Conservation (phyloP, 2,113 vertebrate genomes). For the Callocephalon fimbriatum region DNA sequence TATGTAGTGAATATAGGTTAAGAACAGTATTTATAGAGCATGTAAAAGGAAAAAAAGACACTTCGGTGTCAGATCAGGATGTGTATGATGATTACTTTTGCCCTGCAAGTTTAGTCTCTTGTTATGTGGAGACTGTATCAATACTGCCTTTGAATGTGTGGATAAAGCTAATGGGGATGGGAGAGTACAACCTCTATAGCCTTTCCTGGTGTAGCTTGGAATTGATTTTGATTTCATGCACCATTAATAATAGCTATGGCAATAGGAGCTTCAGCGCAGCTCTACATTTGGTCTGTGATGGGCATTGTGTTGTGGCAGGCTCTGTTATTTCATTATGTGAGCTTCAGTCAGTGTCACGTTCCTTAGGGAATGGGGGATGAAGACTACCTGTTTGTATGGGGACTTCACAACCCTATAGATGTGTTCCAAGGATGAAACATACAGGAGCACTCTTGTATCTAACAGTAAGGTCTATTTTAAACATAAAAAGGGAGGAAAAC, state of each 20-base stretch:
- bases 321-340: background rate
- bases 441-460: background rate
- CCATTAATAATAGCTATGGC: background rate
- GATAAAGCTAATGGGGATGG: background rate
- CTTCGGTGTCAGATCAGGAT: background rate
- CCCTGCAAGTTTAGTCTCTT: background rate
- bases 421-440: background rate
- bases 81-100: background rate
- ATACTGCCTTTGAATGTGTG: background rate
- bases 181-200: background rate
- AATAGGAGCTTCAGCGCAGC: background rate
- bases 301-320: background rate
- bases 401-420: background rate
- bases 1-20: background rate
- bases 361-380: background rate
- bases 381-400: background rate
- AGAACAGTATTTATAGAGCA: background rate
- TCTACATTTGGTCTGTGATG: background rate
- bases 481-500: background rate
- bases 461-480: background rate
- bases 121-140: background rate
- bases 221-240: background rate
- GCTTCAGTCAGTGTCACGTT: background rate
- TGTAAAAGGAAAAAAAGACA: fast-evolving
- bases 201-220: background rate